A percentile compares a stretch with the other conserved stretches of the same genome.
Conservation (phyloP, 2,888 invertebrate genomes). For the Bellardia bayeri region DNA sequence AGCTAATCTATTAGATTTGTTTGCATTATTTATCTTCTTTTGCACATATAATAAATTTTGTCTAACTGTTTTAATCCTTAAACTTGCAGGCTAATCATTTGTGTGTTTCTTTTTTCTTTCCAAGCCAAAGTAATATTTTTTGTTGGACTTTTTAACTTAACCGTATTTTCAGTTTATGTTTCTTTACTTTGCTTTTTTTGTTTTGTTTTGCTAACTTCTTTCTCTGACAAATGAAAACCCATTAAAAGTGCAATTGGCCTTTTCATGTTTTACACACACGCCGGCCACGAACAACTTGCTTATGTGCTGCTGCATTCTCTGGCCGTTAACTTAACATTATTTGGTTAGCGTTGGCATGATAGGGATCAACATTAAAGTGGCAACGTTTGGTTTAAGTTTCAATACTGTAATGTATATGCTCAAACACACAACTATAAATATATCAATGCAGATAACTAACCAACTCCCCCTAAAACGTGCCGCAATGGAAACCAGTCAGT, state of each 20-base stretch:
- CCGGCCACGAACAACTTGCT: neutral
- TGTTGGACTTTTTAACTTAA: neutral
- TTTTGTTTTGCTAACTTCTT: neutral
- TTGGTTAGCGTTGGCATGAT: slow-evolving; percentile 46
- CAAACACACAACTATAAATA: neutral
- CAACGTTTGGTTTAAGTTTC: slow-evolving; percentile 38
- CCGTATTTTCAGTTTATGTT: too few species aligned
- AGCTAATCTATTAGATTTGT: too few species aligned
- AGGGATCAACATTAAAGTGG: slow-evolving; percentile 62
- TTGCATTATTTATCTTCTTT: too few species aligned
- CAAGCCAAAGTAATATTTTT: neutral
- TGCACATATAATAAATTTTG: too few species aligned
- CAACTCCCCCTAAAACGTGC: neutral
- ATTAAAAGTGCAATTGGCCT: slow-evolving; percentile 64
- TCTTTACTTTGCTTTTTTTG: too few species aligned
- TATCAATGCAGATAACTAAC: neutral
- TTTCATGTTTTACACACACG: slow-evolving; percentile 32
- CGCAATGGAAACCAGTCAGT: neutral
- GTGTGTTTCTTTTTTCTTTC: neutral
- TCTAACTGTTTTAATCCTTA: neutral
- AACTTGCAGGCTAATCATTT: neutral
- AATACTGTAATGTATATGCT: neutral
- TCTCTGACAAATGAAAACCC: slow-evolving; percentile 54
- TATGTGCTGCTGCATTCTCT: slow-evolving; percentile 8
- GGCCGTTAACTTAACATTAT: slow-evolving; percentile 7